phyloP scores from a whole-genome alignment of 1,140 invertebrate genomes.

The Drosophila dunni region DNA sequence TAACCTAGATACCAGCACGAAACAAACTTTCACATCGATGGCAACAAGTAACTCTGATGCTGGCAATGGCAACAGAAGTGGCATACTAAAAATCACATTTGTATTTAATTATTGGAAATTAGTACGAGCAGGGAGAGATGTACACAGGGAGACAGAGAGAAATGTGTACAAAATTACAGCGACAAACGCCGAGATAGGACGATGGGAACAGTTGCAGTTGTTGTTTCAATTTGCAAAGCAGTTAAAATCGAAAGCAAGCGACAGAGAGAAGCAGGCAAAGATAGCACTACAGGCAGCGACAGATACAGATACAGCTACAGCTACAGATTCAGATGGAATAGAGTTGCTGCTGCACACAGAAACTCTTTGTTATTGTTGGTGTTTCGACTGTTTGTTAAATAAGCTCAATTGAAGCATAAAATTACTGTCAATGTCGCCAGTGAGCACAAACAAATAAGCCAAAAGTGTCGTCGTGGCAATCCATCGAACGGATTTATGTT shows the following conservation, averaged over 20 bases:
- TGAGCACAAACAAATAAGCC: constrained; percentile 56
- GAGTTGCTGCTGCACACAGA: background rate
- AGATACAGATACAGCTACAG: constrained; percentile 17
- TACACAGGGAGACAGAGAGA: no score
- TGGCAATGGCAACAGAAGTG: constrained; percentile 24
- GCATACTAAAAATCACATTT: constrained; percentile 65
- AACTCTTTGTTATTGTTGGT: constrained; percentile 33
- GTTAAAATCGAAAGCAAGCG: background rate
- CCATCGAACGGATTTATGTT: constrained; percentile 24
- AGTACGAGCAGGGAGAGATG: constrained; percentile 27
- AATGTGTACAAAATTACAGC: constrained; percentile 26
- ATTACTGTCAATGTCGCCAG: constrained; percentile 71
- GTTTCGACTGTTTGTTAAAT: constrained; percentile 52
- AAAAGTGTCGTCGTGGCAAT: constrained; percentile 16
- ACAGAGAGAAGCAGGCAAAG: background rate
- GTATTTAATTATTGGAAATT: constrained; percentile 66
- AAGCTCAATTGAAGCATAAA: constrained; percentile 78
- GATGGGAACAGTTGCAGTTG: background rate
- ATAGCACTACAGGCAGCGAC: background rate
- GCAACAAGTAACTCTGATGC: constrained; percentile 4
- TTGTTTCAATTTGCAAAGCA: background rate
- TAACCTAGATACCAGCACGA: constrained; percentile 55
- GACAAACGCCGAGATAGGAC: constrained; percentile 8
- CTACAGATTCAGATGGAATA: constrained; percentile 14
- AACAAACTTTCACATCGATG: constrained; percentile 8